Evolutionary conservation across 2,113 vertebrate genomes (phyloP), one percentile per base, ranked within the genome.

Genomic region (Ptilorrhoa leucosticta): DNA sequence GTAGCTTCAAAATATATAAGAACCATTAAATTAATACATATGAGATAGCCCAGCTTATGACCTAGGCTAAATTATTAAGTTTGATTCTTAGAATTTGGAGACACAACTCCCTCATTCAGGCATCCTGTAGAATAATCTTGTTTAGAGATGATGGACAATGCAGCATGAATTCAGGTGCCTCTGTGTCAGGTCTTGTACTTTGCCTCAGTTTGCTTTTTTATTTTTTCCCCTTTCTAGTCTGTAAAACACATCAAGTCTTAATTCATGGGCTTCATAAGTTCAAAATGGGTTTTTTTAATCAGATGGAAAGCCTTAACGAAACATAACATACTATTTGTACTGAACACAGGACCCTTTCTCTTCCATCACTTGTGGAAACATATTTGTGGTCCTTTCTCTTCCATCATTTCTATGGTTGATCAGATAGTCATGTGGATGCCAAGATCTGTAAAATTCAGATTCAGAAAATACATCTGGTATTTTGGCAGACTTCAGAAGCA

Each of bases 201-300:
- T 40, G 2, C 15, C 9, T 64, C 30, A 65, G 14, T 80, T 76
- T 68, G 4, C 10, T 13, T 58, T 75, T 68, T 22, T 47, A 4
- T 47, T 72, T 83, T 80, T 69, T 7, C 5, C 33, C 1, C 11
- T 72, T 91, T 31, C 12, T 73, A 8, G 27, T 68, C 37, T 71
- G 51, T 53, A 81, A 91, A 83, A 71, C 9, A 57, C 4, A 45
- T 31, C 13, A 71, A 44, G 14, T 30, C 18, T 76, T 64, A 82
- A 30, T 58, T 80, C 40, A 65, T 2, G 2, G 13, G 11, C 7
- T 70, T 68, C 33, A 56, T 48, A 28, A 64, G 37, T 83, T 51
- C 48, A 54, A 60, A 80, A 26, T 1, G 0, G 2, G 4, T 0
- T 12, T 47, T 37, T 87, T 60, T 31, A 13, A 54, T 66, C 24